Percentiles rank a stretch among this genome's conserved stretches.
phyloP scores from a whole-genome alignment of 2,113 vertebrate species.

The Dermatemys mawii region DNA sequence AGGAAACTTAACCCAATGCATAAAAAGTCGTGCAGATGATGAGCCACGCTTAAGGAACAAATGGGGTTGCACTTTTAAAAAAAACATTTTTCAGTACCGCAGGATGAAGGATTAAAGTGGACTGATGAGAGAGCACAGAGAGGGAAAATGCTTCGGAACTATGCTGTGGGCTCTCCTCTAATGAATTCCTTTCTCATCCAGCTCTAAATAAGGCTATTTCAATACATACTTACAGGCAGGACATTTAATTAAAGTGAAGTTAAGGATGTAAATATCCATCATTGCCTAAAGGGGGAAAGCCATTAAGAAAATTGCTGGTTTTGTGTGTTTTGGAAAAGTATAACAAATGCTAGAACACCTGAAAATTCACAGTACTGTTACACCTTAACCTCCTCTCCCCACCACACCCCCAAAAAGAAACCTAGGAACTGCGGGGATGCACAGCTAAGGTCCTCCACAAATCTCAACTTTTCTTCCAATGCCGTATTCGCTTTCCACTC shows the following conservation, averaged over 20 bases:
- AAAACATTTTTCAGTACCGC: not conserved
- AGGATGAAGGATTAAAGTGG: not conserved
- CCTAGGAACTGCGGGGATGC: not conserved
- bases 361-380: not conserved
- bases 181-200: not conserved
- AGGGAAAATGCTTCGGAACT: not conserved
- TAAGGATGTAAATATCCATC: not conserved
- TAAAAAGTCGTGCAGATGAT: not conserved
- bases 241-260: not conserved
- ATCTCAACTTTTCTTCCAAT: not conserved
- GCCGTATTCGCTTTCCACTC: not conserved
- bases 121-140: not conserved
- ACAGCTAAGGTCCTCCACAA: not conserved
- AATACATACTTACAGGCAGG: not conserved
- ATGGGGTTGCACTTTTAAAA: fast-evolving
- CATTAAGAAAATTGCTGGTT: not conserved
- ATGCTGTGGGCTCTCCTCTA: not conserved
- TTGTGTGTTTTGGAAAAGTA: not conserved
- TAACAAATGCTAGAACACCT: not conserved
- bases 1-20: not conserved
- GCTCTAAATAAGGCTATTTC: not conserved
- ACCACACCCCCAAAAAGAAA: not conserved
- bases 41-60: not conserved
- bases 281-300: not conserved
- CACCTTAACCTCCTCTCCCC: not conserved